Evolutionary conservation across 2,888 invertebrate species (phyloP), one percentile per base, ranked within the genome.

Genomic region (Drosophila niveifrons): DNA sequence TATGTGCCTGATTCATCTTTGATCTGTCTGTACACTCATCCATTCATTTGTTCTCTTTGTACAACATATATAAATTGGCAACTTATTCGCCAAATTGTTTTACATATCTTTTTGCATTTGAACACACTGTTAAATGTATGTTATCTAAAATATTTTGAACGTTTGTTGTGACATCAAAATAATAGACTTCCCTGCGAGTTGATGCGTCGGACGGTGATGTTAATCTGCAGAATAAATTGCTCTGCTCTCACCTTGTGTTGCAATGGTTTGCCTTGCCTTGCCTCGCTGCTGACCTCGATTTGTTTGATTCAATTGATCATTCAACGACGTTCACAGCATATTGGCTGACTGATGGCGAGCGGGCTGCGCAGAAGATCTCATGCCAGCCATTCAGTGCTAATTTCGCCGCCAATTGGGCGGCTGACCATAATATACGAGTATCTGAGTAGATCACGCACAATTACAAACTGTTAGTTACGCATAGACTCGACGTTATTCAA

Each of bases 291-390:
- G 85, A 72, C 66, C 86, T 72, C 82, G 72, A 72, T 85, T 78
- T 53, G 52, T 67, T 65, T 71, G 55, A 58, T 73, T 71, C 78
- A 88, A 85, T 84, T 85, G 81, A 83, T 83, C 81, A 83, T 88
- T 80, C 86, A 88, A 86, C 83, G 84, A 86, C 83, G 81, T 82
- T 85, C 51, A 88, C 51, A 88, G 79, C 74, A 70, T 61, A 71
- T 71, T 77, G 79, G 62, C 66, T 61, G 82, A 48, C 64, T 57
- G 82, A 48, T 58, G 52, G 43, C 65, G 13, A 15, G 52, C 51
- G 66, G 65, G 44, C 39, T 6, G 23, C 17, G 51, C 39, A 41
- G 39, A 41, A 56, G 59, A 43, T 23, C 52, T 48, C 44, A 46
- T 64, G 58, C 59, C 69, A 66, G 75, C 59, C 69, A 66, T 72